A percentile compares a stretch with the other conserved stretches of the same genome.
These are phyloP conservation scores for Megaceryle torquata DNA, from an alignment of 2,113 vertebrate species.

Conservation along the genomic window DNA sequence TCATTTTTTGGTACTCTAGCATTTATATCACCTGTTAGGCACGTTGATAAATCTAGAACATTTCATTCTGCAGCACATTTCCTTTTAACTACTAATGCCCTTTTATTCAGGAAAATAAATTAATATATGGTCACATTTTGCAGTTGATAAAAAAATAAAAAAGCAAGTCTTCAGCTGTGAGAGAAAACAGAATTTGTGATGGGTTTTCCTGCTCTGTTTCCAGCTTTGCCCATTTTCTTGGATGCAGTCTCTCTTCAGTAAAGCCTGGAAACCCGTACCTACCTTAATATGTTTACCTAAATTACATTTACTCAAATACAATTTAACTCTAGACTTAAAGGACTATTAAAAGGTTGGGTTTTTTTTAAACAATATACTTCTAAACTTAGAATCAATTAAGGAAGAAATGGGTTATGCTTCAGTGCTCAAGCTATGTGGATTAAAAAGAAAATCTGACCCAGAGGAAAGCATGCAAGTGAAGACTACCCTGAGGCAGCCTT, in stretches of 20 bases:
- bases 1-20: background rate
- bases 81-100: background rate
- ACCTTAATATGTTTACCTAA: background rate
- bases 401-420: slow-evolving; percentile 10
- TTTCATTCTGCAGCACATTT: background rate
- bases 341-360: background rate
- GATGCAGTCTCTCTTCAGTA: background rate
- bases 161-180: background rate
- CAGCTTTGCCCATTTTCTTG: background rate
- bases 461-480: background rate
- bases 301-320: background rate
- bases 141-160: background rate
- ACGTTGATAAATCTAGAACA: background rate
- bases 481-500: background rate
- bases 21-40: background rate
- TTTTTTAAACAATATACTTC: background rate
- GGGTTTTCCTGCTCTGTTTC: background rate
- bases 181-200: background rate
- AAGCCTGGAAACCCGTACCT: background rate
- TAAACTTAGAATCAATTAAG: slow-evolving; percentile 19
- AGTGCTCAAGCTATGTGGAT: background rate
- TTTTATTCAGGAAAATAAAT: background rate
- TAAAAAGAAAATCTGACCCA: background rate
- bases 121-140: background rate
- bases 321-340: background rate